Percentiles rank a stretch among this genome's conserved stretches.
Evolutionary conservation across 2,797 vertebrate species (phyloP).

Genomic region (Pangasius djambal): DNA sequence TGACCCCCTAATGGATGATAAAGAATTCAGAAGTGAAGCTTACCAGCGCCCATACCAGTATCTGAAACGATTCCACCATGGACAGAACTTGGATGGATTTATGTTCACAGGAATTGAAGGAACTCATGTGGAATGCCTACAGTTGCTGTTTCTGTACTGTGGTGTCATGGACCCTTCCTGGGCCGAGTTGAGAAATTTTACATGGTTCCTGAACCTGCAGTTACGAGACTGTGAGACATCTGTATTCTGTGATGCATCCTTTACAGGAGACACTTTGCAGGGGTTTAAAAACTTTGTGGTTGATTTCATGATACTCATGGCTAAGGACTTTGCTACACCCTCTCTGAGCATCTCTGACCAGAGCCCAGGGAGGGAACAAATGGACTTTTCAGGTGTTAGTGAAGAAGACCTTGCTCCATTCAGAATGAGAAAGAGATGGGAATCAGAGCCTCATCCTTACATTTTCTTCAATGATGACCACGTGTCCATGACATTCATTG

Average conservation of each 20-base stretch:
- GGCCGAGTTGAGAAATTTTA: constrained; percentile 91
- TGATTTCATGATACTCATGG: constrained; percentile 96
- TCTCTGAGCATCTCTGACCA: constrained; percentile 90
- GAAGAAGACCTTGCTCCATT: constrained; percentile 90
- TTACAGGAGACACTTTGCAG: constrained; percentile 80
- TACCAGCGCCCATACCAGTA: constrained; percentile 97
- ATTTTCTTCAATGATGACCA: constrained; percentile 94
- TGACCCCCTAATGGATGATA: constrained; percentile 84
- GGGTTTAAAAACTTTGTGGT: constrained; percentile 97
- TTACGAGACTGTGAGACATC: constrained; percentile 89
- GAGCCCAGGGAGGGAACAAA: constrained; percentile 78
- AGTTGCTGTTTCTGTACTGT: constrained; percentile 88
- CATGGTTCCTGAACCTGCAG: constrained; percentile 90
- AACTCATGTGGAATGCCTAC: constrained; percentile 83
- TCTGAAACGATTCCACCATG: constrained; percentile 78
- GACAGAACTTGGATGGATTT: constrained; percentile 79
- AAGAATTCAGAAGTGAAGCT: constrained; percentile 81
- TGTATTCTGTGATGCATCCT: constrained; percentile 81
- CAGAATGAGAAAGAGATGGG: constrained; percentile 89
- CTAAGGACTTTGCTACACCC: constrained; percentile 94
- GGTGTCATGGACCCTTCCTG: constrained; percentile 90
- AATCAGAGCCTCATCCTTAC: constrained; percentile 92
- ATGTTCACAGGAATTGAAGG: constrained; percentile 79
- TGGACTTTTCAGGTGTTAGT: constrained; percentile 65
- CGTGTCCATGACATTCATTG: constrained; percentile 93